Evolutionary conservation across 2,113 vertebrate species (phyloP), one percentile per base, ranked within the genome.

Genomic region (Piaya cayana): DNA sequence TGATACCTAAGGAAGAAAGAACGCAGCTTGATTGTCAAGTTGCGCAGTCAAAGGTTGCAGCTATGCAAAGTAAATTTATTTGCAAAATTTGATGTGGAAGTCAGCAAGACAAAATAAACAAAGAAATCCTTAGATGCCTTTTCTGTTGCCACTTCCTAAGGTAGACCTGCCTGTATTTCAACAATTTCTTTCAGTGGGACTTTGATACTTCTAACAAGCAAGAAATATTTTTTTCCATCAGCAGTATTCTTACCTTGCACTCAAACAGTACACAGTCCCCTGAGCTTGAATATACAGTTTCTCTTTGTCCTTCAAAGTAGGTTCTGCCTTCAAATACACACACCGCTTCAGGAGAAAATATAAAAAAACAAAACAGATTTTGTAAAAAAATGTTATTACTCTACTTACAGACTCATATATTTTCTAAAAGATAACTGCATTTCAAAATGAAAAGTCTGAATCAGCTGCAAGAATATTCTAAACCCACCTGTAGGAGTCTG

Each of bases 191-290:
- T 80, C 21, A 75, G 9, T 3, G 13, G 14, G 18, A 67, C 87
- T 93, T 95, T 60, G 60, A 78, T 82, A 93, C 39, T 88, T 95
- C 64, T 45, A 94, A 72, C 65, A 82, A 45, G 39, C 68, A 88
- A 85, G 32, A 86, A 26, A 15, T 30, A 64, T 52, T 49, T 68
- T 80, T 86, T 71, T 30, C 47, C 49, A 75, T 62, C 63, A 91
- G 67, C 18, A 37, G 34, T 85, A 69, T 74, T 93, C 98, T 98
- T 98, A 99, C 99, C 98, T 98, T 98, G 97, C 99, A 99, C 92
- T 99, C 98, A 97, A 99, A 99, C n/a, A 99, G 98, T 97, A 99
- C 97, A 93, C 99, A 99, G 49, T 98, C 98, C 95, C 98, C 98
- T 93, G 98, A 98, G 70, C 98, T 98, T 84, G 99, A 99, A 86